Evolutionary conservation across 35 echinoderm and acorn worm genomes (phyloP).

Genomic region (Chiridota heheva): DNA sequence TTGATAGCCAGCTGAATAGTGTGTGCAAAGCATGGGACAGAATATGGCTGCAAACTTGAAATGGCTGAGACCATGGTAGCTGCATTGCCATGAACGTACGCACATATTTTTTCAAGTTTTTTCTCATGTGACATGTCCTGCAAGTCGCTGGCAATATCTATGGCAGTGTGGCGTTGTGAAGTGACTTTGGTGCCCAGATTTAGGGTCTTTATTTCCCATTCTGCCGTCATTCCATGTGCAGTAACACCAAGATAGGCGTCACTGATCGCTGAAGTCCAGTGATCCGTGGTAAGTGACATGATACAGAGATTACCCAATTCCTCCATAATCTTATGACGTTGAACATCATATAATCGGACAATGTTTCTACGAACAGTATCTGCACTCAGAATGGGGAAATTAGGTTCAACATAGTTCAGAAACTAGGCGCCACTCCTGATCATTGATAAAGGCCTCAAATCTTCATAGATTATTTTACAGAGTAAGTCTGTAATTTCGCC

Average conservation of each 20-base stretch:
- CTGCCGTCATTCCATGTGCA: constrained; percentile 18
- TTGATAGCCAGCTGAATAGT: constrained; percentile 12
- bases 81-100: constrained; percentile 8
- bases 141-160: background rate
- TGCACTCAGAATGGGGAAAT: background rate
- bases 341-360: constrained; percentile 17
- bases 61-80: background rate
- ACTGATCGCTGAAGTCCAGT: constrained; percentile 3
- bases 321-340: background rate
- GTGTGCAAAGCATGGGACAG: constrained; percentile 18
- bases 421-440: constrained; percentile 6
- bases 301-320: background rate
- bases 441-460: background rate
- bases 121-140: background rate
- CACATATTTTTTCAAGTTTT: constrained; percentile 9
- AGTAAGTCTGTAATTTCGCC: constrained; percentile 14
- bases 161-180: constrained; percentile 10
- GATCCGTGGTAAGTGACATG: background rate
- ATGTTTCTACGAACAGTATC: background rate
- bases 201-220: constrained; percentile 1
- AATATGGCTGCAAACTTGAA: background rate
- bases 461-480: constrained; percentile 5
- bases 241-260: constrained; percentile 8
- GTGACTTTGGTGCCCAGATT: constrained; percentile 7
- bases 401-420: background rate